Conservation (phyloP, 2,888 invertebrate species). For the Uropetala carovei region DNA sequence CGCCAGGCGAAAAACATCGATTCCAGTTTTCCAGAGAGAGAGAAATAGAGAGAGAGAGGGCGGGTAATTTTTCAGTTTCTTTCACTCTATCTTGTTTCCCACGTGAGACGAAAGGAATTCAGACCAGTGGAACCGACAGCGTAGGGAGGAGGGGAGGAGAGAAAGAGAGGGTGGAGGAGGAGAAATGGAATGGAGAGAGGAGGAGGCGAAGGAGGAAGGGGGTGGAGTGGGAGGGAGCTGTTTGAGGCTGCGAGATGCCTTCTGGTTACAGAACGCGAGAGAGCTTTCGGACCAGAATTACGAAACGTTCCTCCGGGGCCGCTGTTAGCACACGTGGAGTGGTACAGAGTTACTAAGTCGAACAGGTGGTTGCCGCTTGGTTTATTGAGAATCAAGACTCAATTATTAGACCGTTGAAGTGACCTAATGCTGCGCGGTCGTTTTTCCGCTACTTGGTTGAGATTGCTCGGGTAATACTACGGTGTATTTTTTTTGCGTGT, state of each 20-base stretch:
- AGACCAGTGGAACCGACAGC: slow-evolving; percentile 39
- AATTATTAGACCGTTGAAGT: slow-evolving; percentile 44
- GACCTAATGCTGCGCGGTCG: slow-evolving; percentile 39
- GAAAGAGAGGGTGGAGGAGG: background rate
- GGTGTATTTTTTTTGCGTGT: background rate
- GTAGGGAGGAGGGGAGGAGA: background rate
- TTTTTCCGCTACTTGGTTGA: slow-evolving; percentile 9
- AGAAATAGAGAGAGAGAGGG: slow-evolving; percentile 3
- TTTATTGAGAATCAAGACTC: slow-evolving; percentile 25
- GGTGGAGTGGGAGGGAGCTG: background rate
- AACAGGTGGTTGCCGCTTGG: slow-evolving; percentile 53
- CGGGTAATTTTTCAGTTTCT: slow-evolving; percentile 34
- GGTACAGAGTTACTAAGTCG: slow-evolving; percentile 29
- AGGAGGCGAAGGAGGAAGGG: background rate
- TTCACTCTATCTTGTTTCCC: slow-evolving; percentile 27
- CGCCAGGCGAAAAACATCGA: background rate
- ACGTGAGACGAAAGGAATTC: slow-evolving; percentile 55
- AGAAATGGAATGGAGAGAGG: background rate
- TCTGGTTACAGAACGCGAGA: slow-evolving; percentile 8
- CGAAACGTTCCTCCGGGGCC: background rate
- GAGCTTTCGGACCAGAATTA: background rate
- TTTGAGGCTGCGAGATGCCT: slow-evolving; percentile 22
- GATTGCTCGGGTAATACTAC: background rate
- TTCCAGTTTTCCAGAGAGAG: background rate
- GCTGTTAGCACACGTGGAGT: background rate